Evolutionary conservation across 2,797 vertebrate species (phyloP).

Genomic region (Adelosebastes latens): DNA sequence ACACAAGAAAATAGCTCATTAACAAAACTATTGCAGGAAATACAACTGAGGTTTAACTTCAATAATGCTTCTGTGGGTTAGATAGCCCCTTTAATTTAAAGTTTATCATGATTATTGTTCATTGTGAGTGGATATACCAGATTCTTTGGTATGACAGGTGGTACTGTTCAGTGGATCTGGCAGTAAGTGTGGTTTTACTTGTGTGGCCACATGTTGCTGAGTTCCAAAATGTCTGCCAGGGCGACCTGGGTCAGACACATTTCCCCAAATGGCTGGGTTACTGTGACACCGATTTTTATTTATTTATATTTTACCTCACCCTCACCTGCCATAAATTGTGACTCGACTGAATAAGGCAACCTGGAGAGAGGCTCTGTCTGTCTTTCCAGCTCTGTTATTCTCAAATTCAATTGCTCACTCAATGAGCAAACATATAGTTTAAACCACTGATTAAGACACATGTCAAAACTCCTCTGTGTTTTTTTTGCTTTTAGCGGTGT

Average conservation of each 20-base stretch:
- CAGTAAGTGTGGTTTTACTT: slow-evolving; percentile 3
- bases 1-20: not conserved
- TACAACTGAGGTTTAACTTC: not conserved
- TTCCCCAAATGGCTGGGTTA: not conserved
- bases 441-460: not conserved
- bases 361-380: not conserved
- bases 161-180: slow-evolving; percentile 6
- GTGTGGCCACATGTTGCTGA: slow-evolving; percentile 8
- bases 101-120: not conserved
- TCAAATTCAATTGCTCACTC: not conserved
- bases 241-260: not conserved
- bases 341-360: not conserved
- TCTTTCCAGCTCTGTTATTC: not conserved
- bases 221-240: slow-evolving; percentile 3
- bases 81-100: not conserved
- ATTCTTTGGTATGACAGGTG: slow-evolving; percentile 19
- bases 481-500: not conserved
- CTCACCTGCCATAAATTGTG: not conserved
- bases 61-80: not conserved
- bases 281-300: not conserved
- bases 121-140: not conserved
- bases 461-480: not conserved
- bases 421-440: not conserved
- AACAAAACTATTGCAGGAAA: not conserved
- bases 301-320: not conserved